A percentile compares a stretch with the other conserved stretches of the same genome.
phyloP scores from a whole-genome alignment of 2,888 invertebrate species.

The Acholoe squamosa region DNA sequence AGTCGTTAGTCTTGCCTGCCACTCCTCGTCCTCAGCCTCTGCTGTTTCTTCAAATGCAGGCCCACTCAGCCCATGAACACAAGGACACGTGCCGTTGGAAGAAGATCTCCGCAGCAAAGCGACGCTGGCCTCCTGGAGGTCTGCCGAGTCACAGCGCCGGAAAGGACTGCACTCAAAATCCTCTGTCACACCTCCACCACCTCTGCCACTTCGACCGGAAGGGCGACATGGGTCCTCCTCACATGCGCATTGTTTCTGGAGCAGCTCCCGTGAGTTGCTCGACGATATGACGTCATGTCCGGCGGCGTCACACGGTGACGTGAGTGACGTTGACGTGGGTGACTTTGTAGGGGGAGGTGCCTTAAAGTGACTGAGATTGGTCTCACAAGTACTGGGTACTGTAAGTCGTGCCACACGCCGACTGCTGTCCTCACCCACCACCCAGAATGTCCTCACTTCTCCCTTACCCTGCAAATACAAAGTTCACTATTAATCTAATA shows the following conservation, averaged over 20 bases:
- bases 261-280: not conserved
- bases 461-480: constrained; percentile 67
- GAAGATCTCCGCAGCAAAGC: not conserved
- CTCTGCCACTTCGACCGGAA: not conserved
- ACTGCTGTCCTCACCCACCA: constrained; percentile 66
- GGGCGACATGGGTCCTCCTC: not conserved
- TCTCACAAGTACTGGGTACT: not conserved
- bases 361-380: not conserved
- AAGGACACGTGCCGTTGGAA: not conserved
- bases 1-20: constrained; percentile 2
- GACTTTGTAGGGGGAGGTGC: not conserved
- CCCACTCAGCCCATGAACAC: not conserved
- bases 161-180: constrained; percentile 38
- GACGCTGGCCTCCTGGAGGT: not conserved
- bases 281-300: not conserved
- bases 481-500: too few species aligned
- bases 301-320: not conserved
- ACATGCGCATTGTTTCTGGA: not conserved
- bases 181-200: not conserved
- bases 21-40: constrained; percentile 33
- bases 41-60: not conserved
- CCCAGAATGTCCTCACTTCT: constrained; percentile 68
- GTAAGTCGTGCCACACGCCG: constrained; percentile 50
- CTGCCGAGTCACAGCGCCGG: not conserved
- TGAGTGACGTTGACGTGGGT: not conserved